Evolutionary conservation across 2,888 invertebrate species (phyloP), one percentile per base, ranked within the genome.

Genomic region (Cyaniris semiargus): DNA sequence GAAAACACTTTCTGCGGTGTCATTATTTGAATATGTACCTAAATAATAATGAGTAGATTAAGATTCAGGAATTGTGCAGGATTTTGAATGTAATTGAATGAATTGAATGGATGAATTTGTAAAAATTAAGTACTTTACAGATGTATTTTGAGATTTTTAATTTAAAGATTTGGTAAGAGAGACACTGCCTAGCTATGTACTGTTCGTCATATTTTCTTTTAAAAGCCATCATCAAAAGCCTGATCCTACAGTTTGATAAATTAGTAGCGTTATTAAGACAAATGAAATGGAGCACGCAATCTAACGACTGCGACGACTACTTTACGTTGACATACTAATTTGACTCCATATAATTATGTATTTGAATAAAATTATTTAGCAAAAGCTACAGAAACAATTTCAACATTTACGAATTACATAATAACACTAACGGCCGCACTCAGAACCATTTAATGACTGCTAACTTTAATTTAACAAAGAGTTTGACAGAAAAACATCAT

Each of bases 61-160:
- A 31, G 66, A 31, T 27, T 66, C 27, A 27, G 66, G 66, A 66
- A 66, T 27, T 66, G 27, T 66, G 60, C 21, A 60, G 60, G 60
- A 60, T 23, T 58, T 13, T 13, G 23, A 60, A 60, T 23, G 13
- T 60, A 60, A 21, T 48, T 13, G 48, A 48, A 48, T 44, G 48
- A 48, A 53, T 53, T 53, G 5, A 53, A 21, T 58, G 58, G 7
- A 21, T 21, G 3, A 58, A 58, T 58, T 21, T 58, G 58, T 58
- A 58, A 58, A 44, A 0, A 44, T 44, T 53, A 13, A 1, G 48
- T 48, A 44, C 21, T 58, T 58, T n/a, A 8, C n/a, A 8, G 58
- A 58, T 58, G 58, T 58, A 58, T 21, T n/a, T 21, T 58, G 58
- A 58, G 1, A 58, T 15, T 44, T 44, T 44, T 44, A 44, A 44